These are phyloP conservation scores for Eriosoma lanigerum DNA, from an alignment of 1,140 invertebrate species.

Conservation along the genomic window DNA sequence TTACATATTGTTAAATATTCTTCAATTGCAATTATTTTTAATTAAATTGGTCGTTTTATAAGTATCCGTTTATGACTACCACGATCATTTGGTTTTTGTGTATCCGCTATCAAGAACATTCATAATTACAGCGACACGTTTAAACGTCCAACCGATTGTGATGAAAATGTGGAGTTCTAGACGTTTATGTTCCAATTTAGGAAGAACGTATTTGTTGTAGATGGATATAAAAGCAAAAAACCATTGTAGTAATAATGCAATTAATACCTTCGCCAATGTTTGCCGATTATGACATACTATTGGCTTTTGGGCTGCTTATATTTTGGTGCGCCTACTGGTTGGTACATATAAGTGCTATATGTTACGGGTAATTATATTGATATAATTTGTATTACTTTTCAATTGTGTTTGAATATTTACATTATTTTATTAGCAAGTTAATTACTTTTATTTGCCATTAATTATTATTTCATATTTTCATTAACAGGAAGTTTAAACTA, in stretches of 20 bases:
- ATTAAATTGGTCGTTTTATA: no score
- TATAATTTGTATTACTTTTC: background rate
- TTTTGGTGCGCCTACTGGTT: constrained; percentile 41
- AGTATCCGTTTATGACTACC: no score
- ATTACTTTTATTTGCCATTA: background rate
- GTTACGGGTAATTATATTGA: constrained; percentile 8
- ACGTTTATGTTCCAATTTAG: background rate
- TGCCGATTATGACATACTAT: constrained; percentile 35
- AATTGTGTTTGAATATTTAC: background rate
- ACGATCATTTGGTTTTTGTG: no score
- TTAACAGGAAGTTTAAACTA: constrained; percentile 62
- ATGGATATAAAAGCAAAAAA: background rate
- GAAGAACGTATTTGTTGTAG: background rate
- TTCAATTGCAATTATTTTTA: no score
- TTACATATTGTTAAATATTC: no score
- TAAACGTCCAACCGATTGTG: no score
- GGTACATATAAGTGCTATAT: constrained; percentile 32
- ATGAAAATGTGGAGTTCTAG: no score
- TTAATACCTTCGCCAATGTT: background rate
- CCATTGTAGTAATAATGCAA: background rate
- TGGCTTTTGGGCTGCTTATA: constrained; percentile 14
- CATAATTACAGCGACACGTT: no score
- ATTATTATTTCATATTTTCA: constrained; percentile 48
- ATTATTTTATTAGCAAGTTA: background rate
- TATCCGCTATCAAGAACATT: no score